These are phyloP conservation scores for Dryococelus australis DNA, from an alignment of 2,888 invertebrate genomes.

Conservation along the genomic window DNA sequence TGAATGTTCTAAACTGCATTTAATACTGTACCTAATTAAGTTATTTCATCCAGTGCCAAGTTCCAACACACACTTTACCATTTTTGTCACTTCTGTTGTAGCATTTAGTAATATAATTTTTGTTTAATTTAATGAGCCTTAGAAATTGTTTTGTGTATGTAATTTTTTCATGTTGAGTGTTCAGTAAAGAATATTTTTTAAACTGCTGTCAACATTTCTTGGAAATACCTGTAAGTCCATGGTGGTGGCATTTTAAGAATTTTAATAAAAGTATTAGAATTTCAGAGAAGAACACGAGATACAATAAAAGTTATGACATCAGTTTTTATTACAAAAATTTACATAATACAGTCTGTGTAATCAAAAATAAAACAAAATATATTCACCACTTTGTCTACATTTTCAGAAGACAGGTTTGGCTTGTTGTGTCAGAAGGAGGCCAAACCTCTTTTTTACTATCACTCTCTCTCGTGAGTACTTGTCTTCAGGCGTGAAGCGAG, in stretches of 20 bases:
- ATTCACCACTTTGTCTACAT: not conserved
- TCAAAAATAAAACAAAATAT: not conserved
- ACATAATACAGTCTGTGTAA: not conserved
- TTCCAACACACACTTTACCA: not conserved
- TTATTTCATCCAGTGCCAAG: not conserved
- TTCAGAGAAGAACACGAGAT: not conserved
- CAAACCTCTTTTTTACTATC: constrained; percentile 88
- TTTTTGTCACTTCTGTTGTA: not conserved
- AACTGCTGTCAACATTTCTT: not conserved
- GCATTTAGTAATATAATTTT: not conserved
- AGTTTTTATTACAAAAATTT: not conserved
- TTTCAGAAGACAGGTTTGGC: constrained; percentile 72
- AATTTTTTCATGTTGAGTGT: not conserved
- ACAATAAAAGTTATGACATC: not conserved
- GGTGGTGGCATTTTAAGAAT: too few relatives aligned
- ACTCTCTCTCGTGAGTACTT: constrained; percentile 90
- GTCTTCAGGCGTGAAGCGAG: constrained; percentile 95
- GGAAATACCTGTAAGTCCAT: too few relatives aligned
- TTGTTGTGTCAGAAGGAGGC: constrained; percentile 84
- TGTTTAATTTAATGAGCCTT: not conserved
- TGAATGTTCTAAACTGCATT: not conserved
- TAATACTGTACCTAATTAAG: constrained; percentile 16
- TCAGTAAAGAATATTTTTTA: constrained; percentile 8
- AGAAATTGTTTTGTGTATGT: not conserved
- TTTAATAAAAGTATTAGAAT: too few relatives aligned